Conservation (phyloP, 2,888 invertebrate species). For the Eupithecia insigniata region DNA sequence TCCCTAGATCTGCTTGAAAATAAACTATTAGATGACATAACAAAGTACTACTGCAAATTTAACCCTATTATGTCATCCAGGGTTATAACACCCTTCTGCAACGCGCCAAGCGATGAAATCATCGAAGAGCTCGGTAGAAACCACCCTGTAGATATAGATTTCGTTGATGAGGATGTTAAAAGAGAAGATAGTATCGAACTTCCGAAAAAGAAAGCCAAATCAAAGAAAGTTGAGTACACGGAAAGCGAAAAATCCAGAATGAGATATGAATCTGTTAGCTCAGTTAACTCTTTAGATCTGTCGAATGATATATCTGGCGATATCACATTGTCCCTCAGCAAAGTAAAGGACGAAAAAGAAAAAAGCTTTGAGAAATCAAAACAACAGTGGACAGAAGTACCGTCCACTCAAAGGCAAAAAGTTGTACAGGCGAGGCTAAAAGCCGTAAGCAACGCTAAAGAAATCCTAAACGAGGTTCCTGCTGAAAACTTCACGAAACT, state of each 20-base stretch:
- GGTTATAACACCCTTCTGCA: slow-evolving; percentile 87
- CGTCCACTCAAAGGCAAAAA: slow-evolving; percentile 76
- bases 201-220: slow-evolving; percentile 69
- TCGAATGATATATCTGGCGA: slow-evolving; percentile 70
- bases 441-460: slow-evolving; percentile 71
- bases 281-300: slow-evolving; percentile 72
- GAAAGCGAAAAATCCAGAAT: slow-evolving; percentile 75
- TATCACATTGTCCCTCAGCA: slow-evolving; percentile 71
- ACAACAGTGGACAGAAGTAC: slow-evolving; percentile 77
- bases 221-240: slow-evolving; percentile 76
- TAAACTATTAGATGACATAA: slow-evolving; percentile 86
- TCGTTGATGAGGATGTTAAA: slow-evolving; percentile 80
- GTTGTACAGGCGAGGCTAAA: slow-evolving; percentile 78
- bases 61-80: slow-evolving; percentile 85
- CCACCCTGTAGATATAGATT: slow-evolving; percentile 75
- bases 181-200: slow-evolving; percentile 72
- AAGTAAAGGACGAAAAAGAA: slow-evolving; percentile 67
- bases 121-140: slow-evolving; percentile 72
- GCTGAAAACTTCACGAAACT: slow-evolving; percentile 72
- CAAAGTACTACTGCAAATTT: slow-evolving; percentile 86
- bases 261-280: slow-evolving; percentile 75
- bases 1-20: slow-evolving; percentile 86
- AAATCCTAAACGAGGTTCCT: slow-evolving; percentile 69
- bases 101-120: slow-evolving; percentile 85
- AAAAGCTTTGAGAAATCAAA: slow-evolving; percentile 48